These are phyloP conservation scores for Intellagama lesueurii DNA, from an alignment of 2,797 vertebrate genomes.

Conservation along the genomic window DNA sequence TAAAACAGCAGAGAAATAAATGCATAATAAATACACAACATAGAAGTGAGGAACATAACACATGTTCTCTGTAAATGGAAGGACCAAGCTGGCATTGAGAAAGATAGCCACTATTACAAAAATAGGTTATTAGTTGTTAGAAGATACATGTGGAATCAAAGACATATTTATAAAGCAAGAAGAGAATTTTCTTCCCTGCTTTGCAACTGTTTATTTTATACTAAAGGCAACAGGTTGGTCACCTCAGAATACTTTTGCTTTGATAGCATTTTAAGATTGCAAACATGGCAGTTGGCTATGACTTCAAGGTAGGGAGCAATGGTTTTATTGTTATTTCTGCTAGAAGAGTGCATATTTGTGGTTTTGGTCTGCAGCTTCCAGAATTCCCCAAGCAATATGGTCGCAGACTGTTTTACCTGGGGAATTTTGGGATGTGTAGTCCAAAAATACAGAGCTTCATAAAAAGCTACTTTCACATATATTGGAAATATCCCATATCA, in stretches of 20 bases:
- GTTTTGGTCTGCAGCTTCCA: too few relatives aligned
- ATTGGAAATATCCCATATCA: not conserved
- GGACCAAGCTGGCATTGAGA: not conserved
- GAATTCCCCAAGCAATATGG: too few relatives aligned
- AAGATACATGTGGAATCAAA: not conserved
- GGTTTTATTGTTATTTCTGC: constrained; percentile 10
- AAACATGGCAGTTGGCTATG: not conserved
- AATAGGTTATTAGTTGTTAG: not conserved
- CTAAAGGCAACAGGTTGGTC: not conserved
- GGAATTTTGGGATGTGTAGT: too few relatives aligned
- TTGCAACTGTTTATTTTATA: not conserved
- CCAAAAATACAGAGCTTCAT: not conserved
- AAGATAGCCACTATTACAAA: not conserved
- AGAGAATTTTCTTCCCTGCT: not conserved
- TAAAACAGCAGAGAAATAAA: not conserved
- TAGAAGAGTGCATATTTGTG: not conserved
- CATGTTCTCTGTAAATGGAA: not conserved
- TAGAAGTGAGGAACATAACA: too few relatives aligned
- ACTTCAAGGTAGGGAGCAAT: not conserved
- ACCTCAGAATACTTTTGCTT: not conserved
- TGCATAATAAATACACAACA: not conserved
- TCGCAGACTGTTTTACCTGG: too few relatives aligned
- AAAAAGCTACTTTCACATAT: not conserved
- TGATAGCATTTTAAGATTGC: not conserved
- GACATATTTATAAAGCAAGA: not conserved